Evolutionary conservation across 1,140 invertebrate genomes (phyloP).

Genomic region (Chironomus tepperi): DNA sequence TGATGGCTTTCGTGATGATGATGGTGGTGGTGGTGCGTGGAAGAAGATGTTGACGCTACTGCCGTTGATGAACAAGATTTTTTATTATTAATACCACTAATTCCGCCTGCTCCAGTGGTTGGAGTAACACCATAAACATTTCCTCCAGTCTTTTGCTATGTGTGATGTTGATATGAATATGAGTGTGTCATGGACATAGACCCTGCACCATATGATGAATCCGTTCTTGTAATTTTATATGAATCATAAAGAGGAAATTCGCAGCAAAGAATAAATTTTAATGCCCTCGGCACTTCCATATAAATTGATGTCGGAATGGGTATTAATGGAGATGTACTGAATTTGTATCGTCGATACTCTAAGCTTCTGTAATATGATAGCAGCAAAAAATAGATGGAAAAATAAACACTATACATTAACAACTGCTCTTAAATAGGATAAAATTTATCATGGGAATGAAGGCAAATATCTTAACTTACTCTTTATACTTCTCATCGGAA

Average conservation of each 20-base stretch:
- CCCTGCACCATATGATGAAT: constrained; percentile 56
- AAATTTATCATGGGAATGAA: no score
- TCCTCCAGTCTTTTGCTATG: constrained; percentile 32
- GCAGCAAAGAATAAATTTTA: constrained; percentile 77
- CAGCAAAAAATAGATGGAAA: not conserved
- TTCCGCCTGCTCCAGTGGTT: not conserved
- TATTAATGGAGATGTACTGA: constrained; percentile 76
- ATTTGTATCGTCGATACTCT: constrained; percentile 78
- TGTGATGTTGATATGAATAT: constrained; percentile 57
- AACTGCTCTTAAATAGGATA: no score
- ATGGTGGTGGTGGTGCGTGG: no score
- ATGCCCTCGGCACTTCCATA: constrained; percentile 64
- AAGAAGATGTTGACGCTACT: not conserved
- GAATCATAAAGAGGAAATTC: constrained; percentile 81
- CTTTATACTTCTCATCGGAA: constrained; percentile 77
- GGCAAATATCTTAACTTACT: constrained; percentile 48
- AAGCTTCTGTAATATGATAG: constrained; percentile 51
- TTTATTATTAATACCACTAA: not conserved
- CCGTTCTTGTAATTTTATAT: constrained; percentile 54
- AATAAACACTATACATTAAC: not conserved
- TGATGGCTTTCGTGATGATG: not conserved
- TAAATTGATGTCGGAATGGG: constrained; percentile 78
- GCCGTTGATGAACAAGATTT: no score
- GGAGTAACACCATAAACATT: not conserved
- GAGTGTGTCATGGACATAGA: constrained; percentile 65